Evolutionary conservation across 2,797 vertebrate genomes (phyloP).

Genomic region (Antrozous pallidus): DNA sequence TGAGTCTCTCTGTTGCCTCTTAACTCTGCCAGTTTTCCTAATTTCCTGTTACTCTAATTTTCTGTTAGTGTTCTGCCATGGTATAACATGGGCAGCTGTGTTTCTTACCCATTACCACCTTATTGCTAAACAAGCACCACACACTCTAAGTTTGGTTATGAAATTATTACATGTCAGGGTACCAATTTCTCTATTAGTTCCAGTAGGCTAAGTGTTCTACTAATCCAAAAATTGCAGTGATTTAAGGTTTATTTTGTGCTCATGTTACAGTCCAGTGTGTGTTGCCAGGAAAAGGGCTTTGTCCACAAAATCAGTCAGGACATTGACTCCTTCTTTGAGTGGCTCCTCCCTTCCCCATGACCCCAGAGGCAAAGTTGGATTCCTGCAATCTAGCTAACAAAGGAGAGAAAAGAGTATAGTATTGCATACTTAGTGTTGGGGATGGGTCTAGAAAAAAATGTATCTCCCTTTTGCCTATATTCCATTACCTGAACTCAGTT

Average conservation of each 20-base stretch:
- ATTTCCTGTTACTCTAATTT: not conserved
- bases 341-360: not conserved
- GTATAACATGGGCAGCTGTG: not conserved
- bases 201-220: not conserved
- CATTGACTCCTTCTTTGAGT: not conserved
- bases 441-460: not conserved
- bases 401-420: not conserved
- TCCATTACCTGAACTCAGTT: not conserved
- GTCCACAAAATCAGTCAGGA: not conserved
- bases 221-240: not conserved
- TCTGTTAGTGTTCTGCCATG: not conserved
- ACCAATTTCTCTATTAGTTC: not conserved
- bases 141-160: not conserved
- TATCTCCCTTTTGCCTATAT: not conserved
- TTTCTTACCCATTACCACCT: not conserved
- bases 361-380: not conserved
- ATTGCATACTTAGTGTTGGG: not conserved
- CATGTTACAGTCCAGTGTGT: not conserved
- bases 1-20: not conserved
- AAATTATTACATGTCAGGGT: not conserved
- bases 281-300: not conserved
- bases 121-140: not conserved
- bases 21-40: not conserved
- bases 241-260: not conserved
- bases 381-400: not conserved